Conservation (phyloP, 1,140 invertebrate species). For the Zaprionus inermis region DNA sequence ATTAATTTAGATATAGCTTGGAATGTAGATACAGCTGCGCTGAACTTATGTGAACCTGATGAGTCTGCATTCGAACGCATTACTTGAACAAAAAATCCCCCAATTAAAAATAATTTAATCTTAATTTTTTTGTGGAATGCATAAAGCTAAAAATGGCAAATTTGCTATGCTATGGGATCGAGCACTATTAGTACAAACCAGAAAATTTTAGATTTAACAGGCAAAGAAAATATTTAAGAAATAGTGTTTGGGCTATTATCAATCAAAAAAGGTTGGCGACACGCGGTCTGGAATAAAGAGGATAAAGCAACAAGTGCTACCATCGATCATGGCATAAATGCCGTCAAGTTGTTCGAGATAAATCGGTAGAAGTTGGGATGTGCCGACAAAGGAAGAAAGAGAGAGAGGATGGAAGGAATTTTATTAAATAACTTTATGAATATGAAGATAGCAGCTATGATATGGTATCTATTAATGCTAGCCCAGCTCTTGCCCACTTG, state of each 20-base stretch:
- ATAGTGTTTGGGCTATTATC: background rate
- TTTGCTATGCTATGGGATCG: background rate
- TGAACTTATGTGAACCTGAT: background rate
- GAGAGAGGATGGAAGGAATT: no score
- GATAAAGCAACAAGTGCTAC: background rate
- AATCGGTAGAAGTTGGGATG: no score
- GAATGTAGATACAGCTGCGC: background rate
- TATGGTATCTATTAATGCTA: no score
- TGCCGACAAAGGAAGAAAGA: no score
- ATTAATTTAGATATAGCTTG: constrained; percentile 13
- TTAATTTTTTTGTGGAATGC: background rate
- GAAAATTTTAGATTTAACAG: background rate
- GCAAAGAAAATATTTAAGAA: background rate
- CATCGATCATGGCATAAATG: background rate
- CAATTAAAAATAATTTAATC: background rate
- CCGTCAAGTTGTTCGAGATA: background rate
- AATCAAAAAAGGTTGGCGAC: background rate
- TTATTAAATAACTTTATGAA: no score
- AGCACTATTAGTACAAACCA: rapidly evolving
- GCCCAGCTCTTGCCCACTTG: no score
- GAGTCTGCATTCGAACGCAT: background rate
- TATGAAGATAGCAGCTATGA: no score
- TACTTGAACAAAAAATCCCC: background rate
- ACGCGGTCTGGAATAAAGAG: background rate
- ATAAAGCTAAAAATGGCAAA: background rate